phyloP scores from a whole-genome alignment of 2,888 invertebrate genomes.

The Carabus problematicus region DNA sequence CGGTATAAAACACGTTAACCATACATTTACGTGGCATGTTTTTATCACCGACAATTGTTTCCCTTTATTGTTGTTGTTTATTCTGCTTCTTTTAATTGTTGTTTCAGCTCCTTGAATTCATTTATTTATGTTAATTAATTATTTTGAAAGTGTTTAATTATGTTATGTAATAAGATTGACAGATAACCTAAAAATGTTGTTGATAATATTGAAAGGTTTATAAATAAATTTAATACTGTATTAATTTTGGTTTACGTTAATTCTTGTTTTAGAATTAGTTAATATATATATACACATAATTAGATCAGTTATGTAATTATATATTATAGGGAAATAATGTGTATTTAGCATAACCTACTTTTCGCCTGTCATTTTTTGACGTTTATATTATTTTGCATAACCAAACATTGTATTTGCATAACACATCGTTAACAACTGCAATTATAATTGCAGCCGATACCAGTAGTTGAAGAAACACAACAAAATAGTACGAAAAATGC shows the following conservation, averaged over 20 bases:
- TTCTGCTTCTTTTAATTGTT: neutral
- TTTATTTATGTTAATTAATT: slow-evolving; percentile 12
- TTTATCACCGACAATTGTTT: neutral
- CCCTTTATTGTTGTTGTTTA: neutral
- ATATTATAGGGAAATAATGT: too few species aligned
- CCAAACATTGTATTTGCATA: too few species aligned
- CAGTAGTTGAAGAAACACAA: neutral
- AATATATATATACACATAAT: too few species aligned
- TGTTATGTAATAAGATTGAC: slow-evolving; percentile 27
- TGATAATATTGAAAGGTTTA: slow-evolving; percentile 5
- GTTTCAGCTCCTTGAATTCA: slow-evolving; percentile 3
- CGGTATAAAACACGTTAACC: slow-evolving; percentile 11
- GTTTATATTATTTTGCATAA: too few species aligned
- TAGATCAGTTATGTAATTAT: too few species aligned
- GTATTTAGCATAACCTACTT: too few species aligned
- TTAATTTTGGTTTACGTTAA: too few species aligned
- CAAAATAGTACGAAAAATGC: slow-evolving; percentile 52
- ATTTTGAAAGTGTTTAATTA: slow-evolving; percentile 6
- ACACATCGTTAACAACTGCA: too few species aligned
- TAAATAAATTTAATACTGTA: too few species aligned
- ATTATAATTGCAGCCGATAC: slow-evolving; percentile 16
- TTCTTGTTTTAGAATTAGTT: too few species aligned
- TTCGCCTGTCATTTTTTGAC: too few species aligned
- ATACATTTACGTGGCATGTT: neutral
- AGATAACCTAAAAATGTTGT: slow-evolving; percentile 31